A percentile compares a stretch with the other conserved stretches of the same genome.
Conservation (phyloP, 2,797 vertebrate genomes). For the Fistularia commersonii region DNA sequence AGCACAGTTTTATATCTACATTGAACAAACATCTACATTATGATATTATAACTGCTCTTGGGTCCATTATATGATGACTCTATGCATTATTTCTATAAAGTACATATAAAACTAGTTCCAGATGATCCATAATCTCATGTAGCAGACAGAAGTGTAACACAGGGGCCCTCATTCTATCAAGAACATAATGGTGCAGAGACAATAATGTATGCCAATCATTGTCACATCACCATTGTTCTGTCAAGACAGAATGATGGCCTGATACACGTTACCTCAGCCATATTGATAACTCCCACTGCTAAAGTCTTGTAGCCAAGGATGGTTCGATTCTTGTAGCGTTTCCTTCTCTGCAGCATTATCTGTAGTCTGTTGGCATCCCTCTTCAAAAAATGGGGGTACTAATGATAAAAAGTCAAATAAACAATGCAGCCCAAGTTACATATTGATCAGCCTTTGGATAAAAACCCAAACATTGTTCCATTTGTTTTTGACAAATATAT, state of each 20-base stretch:
- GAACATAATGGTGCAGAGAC: constrained; percentile 13
- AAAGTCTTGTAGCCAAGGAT: constrained; percentile 92
- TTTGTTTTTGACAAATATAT: constrained; percentile 5
- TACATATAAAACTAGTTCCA: constrained; percentile 45
- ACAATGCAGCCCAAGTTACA: constrained; percentile 2
- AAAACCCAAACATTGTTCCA: background rate
- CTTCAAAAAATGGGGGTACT: constrained; percentile 94
- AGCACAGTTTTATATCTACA: background rate
- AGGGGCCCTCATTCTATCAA: constrained; percentile 33
- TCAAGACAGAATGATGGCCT: background rate
- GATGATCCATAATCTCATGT: constrained; percentile 64
- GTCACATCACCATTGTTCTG: constrained; percentile 10
- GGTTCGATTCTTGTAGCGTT: constrained; percentile 93
- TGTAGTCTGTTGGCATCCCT: constrained; percentile 89
- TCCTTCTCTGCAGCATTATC: constrained; percentile 90
- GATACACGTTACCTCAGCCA: constrained; percentile 81
- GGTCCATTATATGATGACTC: constrained; percentile 15
- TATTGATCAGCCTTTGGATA: constrained; percentile 6
- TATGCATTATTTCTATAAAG: constrained; percentile 29
- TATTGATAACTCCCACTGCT: constrained; percentile 88
- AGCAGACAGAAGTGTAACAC: constrained; percentile 37
- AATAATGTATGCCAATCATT: constrained; percentile 46
- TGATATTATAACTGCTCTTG: constrained; percentile 6
- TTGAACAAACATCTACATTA: constrained; percentile 21
- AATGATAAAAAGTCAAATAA: constrained; percentile 23